Conservation (phyloP, 2,888 invertebrate species). For the Drosophila barbarae region DNA sequence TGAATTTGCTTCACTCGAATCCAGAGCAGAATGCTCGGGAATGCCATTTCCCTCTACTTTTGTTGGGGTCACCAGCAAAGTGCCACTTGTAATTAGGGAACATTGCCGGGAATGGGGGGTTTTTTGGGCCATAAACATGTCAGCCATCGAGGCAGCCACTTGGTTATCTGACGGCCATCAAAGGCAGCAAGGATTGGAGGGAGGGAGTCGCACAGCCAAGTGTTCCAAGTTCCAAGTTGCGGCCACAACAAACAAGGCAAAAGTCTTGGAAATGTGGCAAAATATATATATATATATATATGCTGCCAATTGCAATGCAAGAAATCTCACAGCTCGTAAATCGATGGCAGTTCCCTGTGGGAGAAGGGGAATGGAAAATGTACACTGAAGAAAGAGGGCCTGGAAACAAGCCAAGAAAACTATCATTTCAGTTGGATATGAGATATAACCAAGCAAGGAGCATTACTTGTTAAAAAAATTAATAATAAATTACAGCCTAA, state of each 20-base stretch:
- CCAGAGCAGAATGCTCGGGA: slow-evolving; percentile 21
- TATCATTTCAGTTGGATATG: no score
- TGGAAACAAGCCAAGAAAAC: no score
- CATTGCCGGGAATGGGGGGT: slow-evolving; percentile 8
- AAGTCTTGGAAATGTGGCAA: slow-evolving; percentile 28
- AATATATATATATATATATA: slow-evolving; percentile 8
- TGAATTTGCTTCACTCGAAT: slow-evolving; percentile 33
- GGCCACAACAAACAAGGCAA: slow-evolving; percentile 25
- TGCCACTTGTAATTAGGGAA: slow-evolving; percentile 32
- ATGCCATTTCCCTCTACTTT: slow-evolving; percentile 6
- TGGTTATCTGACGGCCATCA: slow-evolving; percentile 56
- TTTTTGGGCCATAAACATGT: slow-evolving; percentile 19
- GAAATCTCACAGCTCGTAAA: slow-evolving; percentile 71
- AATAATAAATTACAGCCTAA: background rate
- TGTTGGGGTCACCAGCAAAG: slow-evolving; percentile 22
- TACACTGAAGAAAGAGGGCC: background rate
- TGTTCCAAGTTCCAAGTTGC: slow-evolving; percentile 13
- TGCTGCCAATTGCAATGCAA: slow-evolving; percentile 55
- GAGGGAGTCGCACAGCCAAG: slow-evolving; percentile 12
- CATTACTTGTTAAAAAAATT: no score
- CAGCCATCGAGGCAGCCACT: slow-evolving; percentile 11
- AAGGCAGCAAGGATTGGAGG: slow-evolving; percentile 31
- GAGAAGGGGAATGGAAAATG: slow-evolving; percentile 18
- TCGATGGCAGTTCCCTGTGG: slow-evolving; percentile 46
- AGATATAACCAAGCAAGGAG: no score